These are phyloP conservation scores for Atta cephalotes DNA, from an alignment of 1,140 invertebrate species.

Conservation along the genomic window DNA sequence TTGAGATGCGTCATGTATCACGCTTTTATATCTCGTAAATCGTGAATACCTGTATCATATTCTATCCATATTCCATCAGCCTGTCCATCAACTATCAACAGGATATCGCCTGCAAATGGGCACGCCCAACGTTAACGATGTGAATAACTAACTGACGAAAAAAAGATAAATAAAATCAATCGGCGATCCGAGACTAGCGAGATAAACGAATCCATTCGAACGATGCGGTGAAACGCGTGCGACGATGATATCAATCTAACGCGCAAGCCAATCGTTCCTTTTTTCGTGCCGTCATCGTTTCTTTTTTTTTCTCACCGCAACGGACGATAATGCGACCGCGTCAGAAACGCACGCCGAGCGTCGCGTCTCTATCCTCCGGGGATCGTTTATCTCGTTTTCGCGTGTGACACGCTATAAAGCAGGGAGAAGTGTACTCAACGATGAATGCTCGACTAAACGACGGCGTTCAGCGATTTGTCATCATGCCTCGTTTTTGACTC, in stretches of 20 bases:
- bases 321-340: constrained; percentile 30
- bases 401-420: constrained; percentile 33
- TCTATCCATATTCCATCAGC: background rate
- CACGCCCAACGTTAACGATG: constrained; percentile 42
- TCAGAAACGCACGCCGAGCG: background rate
- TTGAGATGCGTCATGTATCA: background rate
- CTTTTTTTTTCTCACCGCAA: background rate
- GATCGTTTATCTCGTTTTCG: constrained; percentile 47
- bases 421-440: constrained; percentile 35
- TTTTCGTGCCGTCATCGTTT: background rate
- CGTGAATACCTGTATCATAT: background rate
- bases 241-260: constrained; percentile 38
- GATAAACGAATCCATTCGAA: constrained; percentile 1
- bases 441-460: constrained; percentile 43
- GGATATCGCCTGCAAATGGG: constrained; percentile 14
- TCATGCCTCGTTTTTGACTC: constrained; percentile 31
- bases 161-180: constrained; percentile 43
- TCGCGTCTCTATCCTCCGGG: background rate
- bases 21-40: background rate
- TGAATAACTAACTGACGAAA: constrained; percentile 42
- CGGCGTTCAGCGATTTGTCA: constrained; percentile 45
- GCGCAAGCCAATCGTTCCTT: background rate
- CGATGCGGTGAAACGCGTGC: background rate
- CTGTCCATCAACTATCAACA: constrained; percentile 9
- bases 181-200: constrained; percentile 11